Base-by-base conservation (phyloP, 2,888 invertebrate species). In the Amiota mariae region DNA sequence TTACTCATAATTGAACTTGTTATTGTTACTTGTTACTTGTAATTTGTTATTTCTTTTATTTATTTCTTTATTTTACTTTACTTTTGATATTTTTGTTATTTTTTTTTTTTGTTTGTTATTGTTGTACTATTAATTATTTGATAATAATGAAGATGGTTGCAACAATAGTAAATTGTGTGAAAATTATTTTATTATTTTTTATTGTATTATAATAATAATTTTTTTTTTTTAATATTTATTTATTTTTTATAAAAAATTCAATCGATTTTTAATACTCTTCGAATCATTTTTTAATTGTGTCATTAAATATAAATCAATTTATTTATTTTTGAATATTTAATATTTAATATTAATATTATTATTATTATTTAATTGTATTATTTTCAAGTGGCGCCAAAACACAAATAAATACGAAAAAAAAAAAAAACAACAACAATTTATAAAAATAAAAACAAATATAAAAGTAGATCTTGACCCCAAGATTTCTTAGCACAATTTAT, bases 1-100 rank as follows among this genome's bases (percentile, higher is more conserved):
- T 89, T 88, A 79, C 85, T 86, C 89, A 89, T 89, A 85, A 10
- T 54, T 72, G 71, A 13, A 9, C n/a, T 59, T 47, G 56, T 51
- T 1, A 59, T 51, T 24, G 9, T 66, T 48, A n/a, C 15, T 66
- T 47, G 49, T 12, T 63, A 36, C 10, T 63, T 63, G 4, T 63
- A 18, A 15, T 2, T 18, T 63, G 1, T 18, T 66, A 54, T 24
- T 24, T n/a, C 51, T 8, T 13, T n/a, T 24, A 15, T 3, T 70
- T 70, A n/a, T 11, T 24, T 56, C n/a, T n/a, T 36, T 36, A 36
- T n/a, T 12, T 54, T 15, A 8, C 36, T 47, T 57, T 70, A 10
- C 3, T 70, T 57, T 70, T 57, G 12, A 9, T 20, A 13, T 13
- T 20, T 36, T 11, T 70, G 10, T 51, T 61, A 24, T 24, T 20